phyloP scores from a whole-genome alignment of 2,797 vertebrate genomes.

The Halcyon badia region DNA sequence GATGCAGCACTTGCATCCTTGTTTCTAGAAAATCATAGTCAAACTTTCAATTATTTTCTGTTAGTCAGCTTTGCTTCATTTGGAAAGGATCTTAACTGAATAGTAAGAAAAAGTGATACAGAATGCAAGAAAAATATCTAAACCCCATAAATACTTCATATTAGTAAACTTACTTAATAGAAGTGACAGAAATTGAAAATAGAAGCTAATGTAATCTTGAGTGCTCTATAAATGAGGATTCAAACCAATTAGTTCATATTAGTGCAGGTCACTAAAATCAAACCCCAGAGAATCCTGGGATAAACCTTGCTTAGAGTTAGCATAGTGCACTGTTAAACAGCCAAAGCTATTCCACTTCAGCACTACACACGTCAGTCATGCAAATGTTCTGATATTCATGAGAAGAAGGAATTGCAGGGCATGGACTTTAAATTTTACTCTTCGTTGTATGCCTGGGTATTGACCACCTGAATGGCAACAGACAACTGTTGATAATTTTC shows the following conservation, averaged over 20 bases:
- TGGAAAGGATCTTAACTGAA: slow-evolving; percentile 24
- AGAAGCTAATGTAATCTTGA: neutral
- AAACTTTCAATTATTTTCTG: slow-evolving; percentile 36
- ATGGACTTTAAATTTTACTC: neutral
- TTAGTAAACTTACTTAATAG: neutral
- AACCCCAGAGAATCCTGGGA: neutral
- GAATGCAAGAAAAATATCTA: neutral
- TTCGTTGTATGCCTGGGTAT: neutral
- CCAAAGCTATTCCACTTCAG: neutral
- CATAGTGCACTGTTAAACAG: neutral
- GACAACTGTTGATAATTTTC: neutral
- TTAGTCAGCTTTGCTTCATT: slow-evolving; percentile 10
- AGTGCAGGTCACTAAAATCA: neutral
- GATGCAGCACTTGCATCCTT: slow-evolving; percentile 38
- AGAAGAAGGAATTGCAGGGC: neutral
- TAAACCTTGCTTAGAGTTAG: neutral
- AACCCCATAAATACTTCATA: neutral
- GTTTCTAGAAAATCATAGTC: slow-evolving; percentile 42
- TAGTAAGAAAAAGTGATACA: neutral
- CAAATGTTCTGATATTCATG: neutral
- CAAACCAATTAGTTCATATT: neutral
- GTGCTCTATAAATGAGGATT: neutral
- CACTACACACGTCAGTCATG: neutral
- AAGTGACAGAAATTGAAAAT: neutral
- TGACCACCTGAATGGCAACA: neutral